Conservation (phyloP, 2,797 vertebrate species). For the Enteromius viviparus region DNA sequence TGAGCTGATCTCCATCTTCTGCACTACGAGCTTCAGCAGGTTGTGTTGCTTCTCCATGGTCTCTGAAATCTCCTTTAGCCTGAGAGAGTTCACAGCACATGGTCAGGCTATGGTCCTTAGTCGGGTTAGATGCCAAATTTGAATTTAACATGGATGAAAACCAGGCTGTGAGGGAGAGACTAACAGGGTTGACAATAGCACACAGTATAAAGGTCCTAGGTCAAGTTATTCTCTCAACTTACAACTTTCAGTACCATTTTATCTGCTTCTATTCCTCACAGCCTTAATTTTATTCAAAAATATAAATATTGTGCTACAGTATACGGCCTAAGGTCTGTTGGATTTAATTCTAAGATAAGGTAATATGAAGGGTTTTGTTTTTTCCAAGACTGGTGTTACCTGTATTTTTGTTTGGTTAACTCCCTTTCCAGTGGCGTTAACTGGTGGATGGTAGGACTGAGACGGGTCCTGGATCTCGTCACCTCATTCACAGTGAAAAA, state of each 20-base stretch:
- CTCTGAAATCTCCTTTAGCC: constrained; percentile 82
- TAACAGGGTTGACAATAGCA: neutral
- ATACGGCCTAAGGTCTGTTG: neutral
- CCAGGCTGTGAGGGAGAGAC: neutral
- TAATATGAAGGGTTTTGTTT: neutral
- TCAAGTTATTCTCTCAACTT: neutral
- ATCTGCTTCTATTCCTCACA: neutral
- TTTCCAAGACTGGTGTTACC: constrained; percentile 64
- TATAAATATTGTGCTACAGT: neutral
- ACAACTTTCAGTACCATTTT: neutral
- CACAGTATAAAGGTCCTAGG: neutral
- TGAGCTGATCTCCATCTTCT: constrained; percentile 88
- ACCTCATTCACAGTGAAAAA: constrained; percentile 29
- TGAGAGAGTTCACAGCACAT: constrained; percentile 55
- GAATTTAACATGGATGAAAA: neutral
- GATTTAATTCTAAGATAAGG: neutral
- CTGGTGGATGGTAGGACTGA: constrained; percentile 31
- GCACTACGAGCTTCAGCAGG: constrained; percentile 84
- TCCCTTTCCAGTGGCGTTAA: constrained; percentile 79
- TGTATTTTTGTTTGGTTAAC: constrained; percentile 86
- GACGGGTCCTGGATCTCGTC: constrained; percentile 33
- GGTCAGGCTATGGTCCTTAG: neutral
- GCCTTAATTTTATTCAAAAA: neutral
- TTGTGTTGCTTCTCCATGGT: constrained; percentile 84
- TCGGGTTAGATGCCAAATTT: neutral